A percentile compares a stretch with the other conserved stretches of the same genome.
phyloP scores from a whole-genome alignment of 2,888 invertebrate species.

The Coleophora flavipennella region DNA sequence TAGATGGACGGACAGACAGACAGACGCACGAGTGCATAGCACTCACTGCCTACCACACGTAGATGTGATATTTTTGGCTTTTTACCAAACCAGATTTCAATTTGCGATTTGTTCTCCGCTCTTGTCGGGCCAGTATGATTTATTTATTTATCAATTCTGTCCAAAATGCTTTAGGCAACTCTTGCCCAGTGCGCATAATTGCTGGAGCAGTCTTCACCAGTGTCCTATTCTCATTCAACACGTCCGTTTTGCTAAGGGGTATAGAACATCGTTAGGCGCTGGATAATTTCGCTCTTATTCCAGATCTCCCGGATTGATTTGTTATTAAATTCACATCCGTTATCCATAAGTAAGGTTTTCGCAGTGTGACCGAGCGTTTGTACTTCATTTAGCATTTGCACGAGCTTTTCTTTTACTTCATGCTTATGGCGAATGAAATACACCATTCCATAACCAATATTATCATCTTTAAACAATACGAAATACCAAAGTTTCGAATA shows the following conservation, averaged over 20 bases:
- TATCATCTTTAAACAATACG: neutral
- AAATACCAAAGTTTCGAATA: neutral
- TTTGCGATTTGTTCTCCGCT: slow-evolving; percentile 5
- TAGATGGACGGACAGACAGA: too few species aligned
- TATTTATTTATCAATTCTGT: neutral
- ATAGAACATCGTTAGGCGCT: slow-evolving; percentile 4
- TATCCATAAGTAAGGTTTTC: neutral
- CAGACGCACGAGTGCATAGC: neutral
- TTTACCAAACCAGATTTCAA: slow-evolving; percentile 8
- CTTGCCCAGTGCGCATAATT: neutral
- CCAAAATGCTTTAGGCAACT: neutral
- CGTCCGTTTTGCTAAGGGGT: slow-evolving; percentile 5
- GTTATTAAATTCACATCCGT: slow-evolving; percentile 1
- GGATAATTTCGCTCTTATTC: neutral
- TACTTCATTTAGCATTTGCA: neutral
- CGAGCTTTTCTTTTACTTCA: neutral
- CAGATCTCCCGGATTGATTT: neutral
- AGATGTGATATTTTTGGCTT: slow-evolving; percentile 5
- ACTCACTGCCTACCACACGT: slow-evolving; percentile 1
- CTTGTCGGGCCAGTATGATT: slow-evolving; percentile 2
- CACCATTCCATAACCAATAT: neutral
- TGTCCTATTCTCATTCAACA: slow-evolving; percentile 4
- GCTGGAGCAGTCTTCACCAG: slow-evolving; percentile 3
- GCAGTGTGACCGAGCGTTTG: neutral
- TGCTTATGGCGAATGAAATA: neutral